Evolutionary conservation across 2,113 vertebrate genomes (phyloP).

Genomic region (Rhea pennata): DNA sequence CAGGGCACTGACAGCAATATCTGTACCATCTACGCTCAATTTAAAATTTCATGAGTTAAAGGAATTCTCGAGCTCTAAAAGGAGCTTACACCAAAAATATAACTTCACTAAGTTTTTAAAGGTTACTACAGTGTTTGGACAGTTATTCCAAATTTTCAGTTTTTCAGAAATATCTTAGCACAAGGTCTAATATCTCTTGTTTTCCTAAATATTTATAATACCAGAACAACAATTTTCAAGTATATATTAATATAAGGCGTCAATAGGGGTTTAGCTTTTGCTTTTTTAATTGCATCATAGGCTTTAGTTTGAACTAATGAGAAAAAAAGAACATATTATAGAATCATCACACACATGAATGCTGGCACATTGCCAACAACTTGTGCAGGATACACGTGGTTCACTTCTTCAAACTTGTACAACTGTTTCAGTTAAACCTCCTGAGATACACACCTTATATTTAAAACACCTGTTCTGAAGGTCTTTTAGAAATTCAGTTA

Average conservation of each 20-base stretch:
- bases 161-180: not conserved
- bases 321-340: not conserved
- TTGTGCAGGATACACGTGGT: constrained; percentile 32
- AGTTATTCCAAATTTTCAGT: not conserved
- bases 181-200: not conserved
- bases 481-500: constrained; percentile 61
- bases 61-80: not conserved
- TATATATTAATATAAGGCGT: not conserved
- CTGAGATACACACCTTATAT: constrained; percentile 55
- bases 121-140: not conserved
- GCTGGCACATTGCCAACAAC: not conserved
- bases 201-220: not conserved
- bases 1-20: not conserved
- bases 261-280: not conserved
- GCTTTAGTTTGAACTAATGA: not conserved
- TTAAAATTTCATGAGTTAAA: not conserved
- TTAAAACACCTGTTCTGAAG: constrained; percentile 50
- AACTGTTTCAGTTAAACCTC: constrained; percentile 58
- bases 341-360: not conserved
- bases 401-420: not conserved
- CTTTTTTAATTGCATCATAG: not conserved
- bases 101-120: not conserved
- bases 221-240: not conserved
- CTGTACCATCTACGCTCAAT: not conserved
- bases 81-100: not conserved